phyloP scores from a whole-genome alignment of 2,888 invertebrate genomes.

The Lapara coniferarum region DNA sequence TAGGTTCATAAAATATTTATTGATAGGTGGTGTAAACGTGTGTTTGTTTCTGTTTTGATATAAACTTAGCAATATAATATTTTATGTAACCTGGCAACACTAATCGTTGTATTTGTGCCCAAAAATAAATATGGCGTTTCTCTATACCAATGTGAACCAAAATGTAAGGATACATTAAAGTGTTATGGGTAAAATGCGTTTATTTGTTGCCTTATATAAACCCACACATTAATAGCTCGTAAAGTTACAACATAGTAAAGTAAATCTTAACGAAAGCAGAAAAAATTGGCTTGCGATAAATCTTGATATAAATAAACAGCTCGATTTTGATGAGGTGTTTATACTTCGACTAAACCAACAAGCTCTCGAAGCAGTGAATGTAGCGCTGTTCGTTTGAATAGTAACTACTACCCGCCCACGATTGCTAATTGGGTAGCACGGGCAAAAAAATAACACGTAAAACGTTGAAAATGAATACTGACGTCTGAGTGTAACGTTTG shows the following conservation, averaged over 20 bases:
- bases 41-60: too few species aligned
- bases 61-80: too few species aligned
- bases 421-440: conserved; percentile 3
- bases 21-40: too few species aligned
- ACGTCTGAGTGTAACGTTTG: neutral
- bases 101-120: too few species aligned
- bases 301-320: conserved; percentile 19
- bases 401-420: neutral
- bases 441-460: neutral
- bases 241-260: neutral
- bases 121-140: too few species aligned
- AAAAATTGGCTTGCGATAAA: neutral
- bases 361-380: neutral
- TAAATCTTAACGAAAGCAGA: neutral
- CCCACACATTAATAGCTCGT: too few species aligned
- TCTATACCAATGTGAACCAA: too few species aligned
- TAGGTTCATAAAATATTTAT: too few species aligned
- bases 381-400: neutral
- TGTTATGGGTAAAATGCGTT: too few species aligned
- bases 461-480: neutral
- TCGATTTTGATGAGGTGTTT: conserved; percentile 18
- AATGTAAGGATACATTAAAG: too few species aligned
- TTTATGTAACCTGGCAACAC: too few species aligned
- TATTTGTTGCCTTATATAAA: too few species aligned
- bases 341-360: neutral